Conservation (phyloP, 1,140 invertebrate species). For the Acromyrmex echinatior region DNA sequence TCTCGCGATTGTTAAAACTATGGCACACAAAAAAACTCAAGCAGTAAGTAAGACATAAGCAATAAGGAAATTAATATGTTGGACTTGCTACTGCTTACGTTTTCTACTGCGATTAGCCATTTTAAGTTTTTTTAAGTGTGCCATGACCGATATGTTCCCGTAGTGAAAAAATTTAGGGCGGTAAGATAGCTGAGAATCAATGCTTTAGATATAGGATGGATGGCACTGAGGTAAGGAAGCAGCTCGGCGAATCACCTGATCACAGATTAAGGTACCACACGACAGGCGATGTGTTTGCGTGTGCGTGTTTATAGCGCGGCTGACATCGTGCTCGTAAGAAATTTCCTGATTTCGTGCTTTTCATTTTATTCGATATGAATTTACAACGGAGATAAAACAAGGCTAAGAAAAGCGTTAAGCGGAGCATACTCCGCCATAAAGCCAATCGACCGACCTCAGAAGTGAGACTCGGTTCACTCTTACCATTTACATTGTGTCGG, state of each 20-base stretch:
- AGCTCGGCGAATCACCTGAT: slow-evolving; percentile 44
- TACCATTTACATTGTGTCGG: slow-evolving; percentile 35
- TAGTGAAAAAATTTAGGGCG: not conserved
- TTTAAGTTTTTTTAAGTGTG: too few relatives aligned
- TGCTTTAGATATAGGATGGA: slow-evolving; percentile 21
- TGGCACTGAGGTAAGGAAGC: slow-evolving; percentile 28
- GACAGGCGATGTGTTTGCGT: not conserved
- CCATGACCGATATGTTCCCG: not conserved
- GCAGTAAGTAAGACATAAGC: too few relatives aligned
- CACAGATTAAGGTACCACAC: slow-evolving; percentile 41
- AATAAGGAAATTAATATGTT: too few relatives aligned
- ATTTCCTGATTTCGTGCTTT: slow-evolving; percentile 66
- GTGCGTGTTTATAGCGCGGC: slow-evolving; percentile 26
- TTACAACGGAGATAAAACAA: slow-evolving; percentile 78
- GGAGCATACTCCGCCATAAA: slow-evolving; percentile 67
- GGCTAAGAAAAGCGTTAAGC: slow-evolving; percentile 71
- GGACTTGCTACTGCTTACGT: too few relatives aligned
- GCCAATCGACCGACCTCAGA: slow-evolving; percentile 61
- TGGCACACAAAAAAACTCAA: too few relatives aligned
- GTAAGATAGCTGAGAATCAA: not conserved
- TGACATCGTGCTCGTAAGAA: slow-evolving; percentile 63
- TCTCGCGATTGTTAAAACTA: not conserved
- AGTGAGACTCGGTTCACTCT: slow-evolving; percentile 45
- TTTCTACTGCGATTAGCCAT: too few relatives aligned
- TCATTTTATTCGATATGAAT: slow-evolving; percentile 74